Evolutionary conservation across 2,113 vertebrate species (phyloP).

Genomic region (Paralichthys olivaceus): DNA sequence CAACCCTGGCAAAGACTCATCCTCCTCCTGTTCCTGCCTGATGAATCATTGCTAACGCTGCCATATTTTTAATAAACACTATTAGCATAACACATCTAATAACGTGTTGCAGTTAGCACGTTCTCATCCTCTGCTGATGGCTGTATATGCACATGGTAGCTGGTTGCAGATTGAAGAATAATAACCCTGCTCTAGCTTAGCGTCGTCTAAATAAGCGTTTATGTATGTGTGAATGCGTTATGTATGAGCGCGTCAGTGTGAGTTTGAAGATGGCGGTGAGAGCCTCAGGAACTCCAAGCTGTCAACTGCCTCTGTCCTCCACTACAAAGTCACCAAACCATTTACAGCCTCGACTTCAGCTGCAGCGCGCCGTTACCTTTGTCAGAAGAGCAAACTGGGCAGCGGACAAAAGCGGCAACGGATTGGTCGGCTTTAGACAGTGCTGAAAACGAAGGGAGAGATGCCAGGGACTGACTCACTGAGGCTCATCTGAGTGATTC

Average conservation of each 20-base stretch:
- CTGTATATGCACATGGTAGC: neutral
- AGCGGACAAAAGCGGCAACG: slow-evolving; percentile 5
- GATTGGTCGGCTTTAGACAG: slow-evolving; percentile 19
- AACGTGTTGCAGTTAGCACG: slow-evolving; percentile 2
- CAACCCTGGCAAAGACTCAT: slow-evolving; percentile 13
- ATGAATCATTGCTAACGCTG: slow-evolving; percentile 32
- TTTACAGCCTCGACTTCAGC: slow-evolving; percentile 34
- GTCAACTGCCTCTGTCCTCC: slow-evolving; percentile 37
- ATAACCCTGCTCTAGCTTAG: neutral
- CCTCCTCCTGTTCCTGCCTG: slow-evolving; percentile 48
- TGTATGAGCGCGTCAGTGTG: slow-evolving; percentile 35
- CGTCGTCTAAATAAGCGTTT: slow-evolving; percentile 6
- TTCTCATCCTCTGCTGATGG: slow-evolving; percentile 4
- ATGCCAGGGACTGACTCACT: slow-evolving; percentile 42
- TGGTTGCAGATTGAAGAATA: slow-evolving; percentile 15
- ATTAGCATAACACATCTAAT: neutral
- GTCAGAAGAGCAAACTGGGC: slow-evolving; percentile 29
- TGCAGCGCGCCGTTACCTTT: slow-evolving; percentile 12
- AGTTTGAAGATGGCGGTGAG: slow-evolving; percentile 32
- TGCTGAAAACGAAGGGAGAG: slow-evolving; percentile 35
- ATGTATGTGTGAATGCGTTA: slow-evolving; percentile 15
- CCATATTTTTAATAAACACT: slow-evolving; percentile 28
- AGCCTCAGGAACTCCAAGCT: slow-evolving; percentile 47
- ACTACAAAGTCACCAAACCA: slow-evolving; percentile 28
- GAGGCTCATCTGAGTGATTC: slow-evolving; percentile 8